Percentiles rank a stretch among this genome's conserved stretches.
Conservation (phyloP, 2,888 invertebrate species). For the Volucella zonaria region DNA sequence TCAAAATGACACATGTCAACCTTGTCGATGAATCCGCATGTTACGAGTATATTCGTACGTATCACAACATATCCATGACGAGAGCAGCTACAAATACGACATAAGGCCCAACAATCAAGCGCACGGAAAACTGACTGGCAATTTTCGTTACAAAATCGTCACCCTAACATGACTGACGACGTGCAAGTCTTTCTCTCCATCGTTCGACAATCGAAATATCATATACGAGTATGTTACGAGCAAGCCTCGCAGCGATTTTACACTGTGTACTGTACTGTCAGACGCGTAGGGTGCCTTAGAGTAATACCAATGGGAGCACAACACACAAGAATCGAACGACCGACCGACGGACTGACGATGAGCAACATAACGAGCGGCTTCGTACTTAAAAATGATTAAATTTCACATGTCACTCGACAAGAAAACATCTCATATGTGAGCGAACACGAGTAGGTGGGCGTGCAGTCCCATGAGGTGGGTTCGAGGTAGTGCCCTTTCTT, state of each 20-base stretch:
- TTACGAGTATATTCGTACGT: not conserved
- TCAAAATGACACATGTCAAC: conserved; percentile 51
- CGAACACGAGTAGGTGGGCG: conserved; percentile 4
- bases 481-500: not conserved
- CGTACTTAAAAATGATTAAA: conserved; percentile 46
- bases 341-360: conserved; percentile 14
- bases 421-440: conserved; percentile 30
- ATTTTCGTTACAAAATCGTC: conserved; percentile 39
- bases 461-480: not conserved
- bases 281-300: not conserved
- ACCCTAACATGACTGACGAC: conserved; percentile 13
- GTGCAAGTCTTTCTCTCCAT: conserved; percentile 5
- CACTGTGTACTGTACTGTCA: not conserved
- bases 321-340: not conserved
- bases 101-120: conserved; percentile 25
- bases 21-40: conserved; percentile 31
- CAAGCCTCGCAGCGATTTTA: not conserved
- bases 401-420: conserved; percentile 39
- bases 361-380: conserved; percentile 28
- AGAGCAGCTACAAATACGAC: conserved; percentile 4
- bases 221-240: not conserved
- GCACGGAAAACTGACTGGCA: conserved; percentile 30
- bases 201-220: not conserved
- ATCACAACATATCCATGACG: conserved; percentile 38
- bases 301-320: not conserved